Conservation (phyloP, 1,140 invertebrate genomes). For the Diorhabda sublineata region DNA sequence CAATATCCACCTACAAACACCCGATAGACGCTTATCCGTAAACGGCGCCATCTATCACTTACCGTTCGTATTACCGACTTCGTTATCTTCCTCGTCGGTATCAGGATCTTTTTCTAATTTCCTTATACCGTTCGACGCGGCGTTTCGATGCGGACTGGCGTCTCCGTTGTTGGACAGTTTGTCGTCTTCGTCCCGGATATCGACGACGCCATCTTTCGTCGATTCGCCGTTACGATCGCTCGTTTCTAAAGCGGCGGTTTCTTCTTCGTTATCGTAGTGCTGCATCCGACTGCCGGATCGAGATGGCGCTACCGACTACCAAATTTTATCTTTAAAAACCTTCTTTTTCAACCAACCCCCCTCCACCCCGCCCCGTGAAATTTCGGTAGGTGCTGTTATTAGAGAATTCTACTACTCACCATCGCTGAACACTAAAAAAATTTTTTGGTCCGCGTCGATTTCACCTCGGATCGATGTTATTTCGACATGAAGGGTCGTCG, state of each 20-base stretch:
- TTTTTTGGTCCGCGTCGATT: too few species aligned
- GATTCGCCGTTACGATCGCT: slow-evolving; percentile 25
- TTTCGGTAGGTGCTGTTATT: slow-evolving; percentile 5
- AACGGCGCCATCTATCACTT: slow-evolving; percentile 8
- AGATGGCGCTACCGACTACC: slow-evolving; percentile 41
- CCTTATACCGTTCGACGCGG: slow-evolving; percentile 21
- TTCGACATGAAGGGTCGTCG: too few species aligned
- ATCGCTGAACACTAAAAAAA: background rate
- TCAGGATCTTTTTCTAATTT: slow-evolving; percentile 43
- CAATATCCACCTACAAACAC: slow-evolving; percentile 52
- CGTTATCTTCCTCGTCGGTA: slow-evolving; percentile 38
- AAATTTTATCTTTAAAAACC: too few species aligned
- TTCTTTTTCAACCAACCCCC: too few species aligned
- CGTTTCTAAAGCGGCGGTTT: slow-evolving; percentile 44
- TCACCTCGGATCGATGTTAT: too few species aligned
- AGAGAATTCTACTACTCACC: background rate
- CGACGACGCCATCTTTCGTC: slow-evolving; percentile 47
- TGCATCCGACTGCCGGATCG: slow-evolving; percentile 42
- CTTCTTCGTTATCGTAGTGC: slow-evolving; percentile 38
- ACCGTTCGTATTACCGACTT: slow-evolving; percentile 18
- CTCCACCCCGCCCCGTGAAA: background rate
- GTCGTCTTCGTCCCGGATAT: slow-evolving; percentile 36
- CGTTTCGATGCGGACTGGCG: slow-evolving; percentile 25
- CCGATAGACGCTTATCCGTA: too few species aligned
- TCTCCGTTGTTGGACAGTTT: slow-evolving; percentile 28